Percentiles rank a stretch among this genome's conserved stretches.
These are phyloP conservation scores for Archocentrus centrarchus DNA, from an alignment of 2,113 vertebrate genomes.

Conservation along the genomic window DNA sequence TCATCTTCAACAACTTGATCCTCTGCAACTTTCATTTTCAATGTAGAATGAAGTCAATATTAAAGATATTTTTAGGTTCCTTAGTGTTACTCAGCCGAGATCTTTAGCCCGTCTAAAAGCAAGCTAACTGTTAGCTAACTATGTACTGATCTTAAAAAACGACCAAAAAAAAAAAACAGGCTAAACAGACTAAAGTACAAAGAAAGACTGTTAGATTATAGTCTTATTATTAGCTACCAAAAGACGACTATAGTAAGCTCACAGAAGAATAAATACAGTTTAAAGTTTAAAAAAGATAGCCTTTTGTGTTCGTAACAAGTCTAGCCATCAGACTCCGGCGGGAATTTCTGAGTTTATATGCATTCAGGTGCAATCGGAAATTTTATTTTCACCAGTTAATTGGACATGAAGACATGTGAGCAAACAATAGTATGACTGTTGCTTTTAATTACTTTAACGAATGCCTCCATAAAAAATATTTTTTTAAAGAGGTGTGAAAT, in stretches of 20 bases:
- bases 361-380: slow-evolving; percentile 28
- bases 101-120: neutral
- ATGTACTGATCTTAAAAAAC: neutral
- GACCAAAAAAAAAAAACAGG: too few species aligned
- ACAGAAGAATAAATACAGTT: neutral
- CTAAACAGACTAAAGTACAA: neutral
- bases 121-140: neutral
- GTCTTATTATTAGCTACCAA: fast-evolving
- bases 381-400: fast-evolving
- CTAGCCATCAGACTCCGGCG: slow-evolving; percentile 18
- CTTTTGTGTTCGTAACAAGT: neutral
- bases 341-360: slow-evolving; percentile 9
- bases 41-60: neutral
- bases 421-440: neutral
- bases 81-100: neutral
- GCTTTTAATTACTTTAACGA: neutral
- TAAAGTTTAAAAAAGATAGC: neutral
- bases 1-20: slow-evolving; percentile 93
- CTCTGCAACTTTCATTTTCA: slow-evolving; percentile 86
- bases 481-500: neutral
- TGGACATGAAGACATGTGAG: too few species aligned
- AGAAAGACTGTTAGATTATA: neutral
- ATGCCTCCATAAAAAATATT: neutral
- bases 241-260: fast-evolving
- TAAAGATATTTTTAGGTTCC: neutral